phyloP scores from a whole-genome alignment of 2,797 vertebrate genomes.

The Ptychadena robeensis region DNA sequence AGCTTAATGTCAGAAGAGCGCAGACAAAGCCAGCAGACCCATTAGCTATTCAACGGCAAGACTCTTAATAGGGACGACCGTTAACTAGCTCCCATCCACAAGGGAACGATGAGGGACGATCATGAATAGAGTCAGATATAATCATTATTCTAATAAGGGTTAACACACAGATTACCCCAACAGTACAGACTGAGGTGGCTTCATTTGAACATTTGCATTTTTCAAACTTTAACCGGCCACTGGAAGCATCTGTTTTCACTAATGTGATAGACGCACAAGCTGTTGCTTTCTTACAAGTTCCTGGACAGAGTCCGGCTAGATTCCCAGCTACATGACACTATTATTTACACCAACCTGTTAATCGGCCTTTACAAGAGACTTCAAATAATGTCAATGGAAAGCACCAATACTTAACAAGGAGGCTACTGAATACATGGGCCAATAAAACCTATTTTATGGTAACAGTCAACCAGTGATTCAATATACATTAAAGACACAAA shows the following conservation, averaged over 20 bases:
- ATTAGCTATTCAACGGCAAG: constrained; percentile 46
- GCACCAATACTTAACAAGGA: not conserved
- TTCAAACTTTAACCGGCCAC: constrained; percentile 38
- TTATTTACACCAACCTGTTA: constrained; percentile 11
- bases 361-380: not conserved
- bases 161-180: not conserved
- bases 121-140: not conserved
- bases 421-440: not conserved
- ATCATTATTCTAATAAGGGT: not conserved
- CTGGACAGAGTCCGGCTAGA: not conserved
- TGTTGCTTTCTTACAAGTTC: constrained; percentile 1
- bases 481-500: too few species aligned
- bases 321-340: not conserved
- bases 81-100: constrained; percentile 30
- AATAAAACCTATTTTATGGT: too few species aligned
- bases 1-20: constrained; percentile 51
- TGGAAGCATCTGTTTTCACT: constrained; percentile 7
- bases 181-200: not conserved
- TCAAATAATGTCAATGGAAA: not conserved
- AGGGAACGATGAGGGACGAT: not conserved
- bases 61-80: constrained; percentile 23
- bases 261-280: not conserved
- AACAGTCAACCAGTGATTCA: too few species aligned
- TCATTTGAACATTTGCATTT: constrained; percentile 20
- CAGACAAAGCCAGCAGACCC: constrained; percentile 19